phyloP scores from a whole-genome alignment of 2,797 vertebrate genomes.

The Neopelma chrysocephalum region DNA sequence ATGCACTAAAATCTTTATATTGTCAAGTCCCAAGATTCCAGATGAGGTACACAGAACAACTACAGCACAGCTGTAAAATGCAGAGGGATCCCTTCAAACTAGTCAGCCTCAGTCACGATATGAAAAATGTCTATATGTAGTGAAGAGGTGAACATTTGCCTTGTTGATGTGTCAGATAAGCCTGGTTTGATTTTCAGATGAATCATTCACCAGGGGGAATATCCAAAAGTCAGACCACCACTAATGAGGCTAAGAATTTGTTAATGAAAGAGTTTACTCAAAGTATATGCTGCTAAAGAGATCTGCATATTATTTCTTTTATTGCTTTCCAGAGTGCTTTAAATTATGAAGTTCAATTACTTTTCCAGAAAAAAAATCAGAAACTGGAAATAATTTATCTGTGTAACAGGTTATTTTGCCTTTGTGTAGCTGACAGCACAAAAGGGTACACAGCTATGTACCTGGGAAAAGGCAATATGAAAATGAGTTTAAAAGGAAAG shows the following conservation, averaged over 20 bases:
- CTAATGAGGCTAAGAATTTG: not conserved
- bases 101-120: not conserved
- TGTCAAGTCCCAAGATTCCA: not conserved
- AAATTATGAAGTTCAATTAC: not conserved
- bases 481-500: not conserved
- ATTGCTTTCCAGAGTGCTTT: not conserved
- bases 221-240: not conserved
- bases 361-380: not conserved
- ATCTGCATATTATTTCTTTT: not conserved
- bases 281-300: not conserved
- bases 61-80: not conserved
- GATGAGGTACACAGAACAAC: not conserved
- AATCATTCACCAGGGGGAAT: not conserved
- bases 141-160: not conserved
- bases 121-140: fast-evolving
- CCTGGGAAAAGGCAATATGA: not conserved
- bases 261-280: not conserved
- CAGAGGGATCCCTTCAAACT: not conserved
- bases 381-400: not conserved
- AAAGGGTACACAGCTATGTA: not conserved
- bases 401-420: not conserved
- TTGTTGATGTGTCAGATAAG: not conserved
- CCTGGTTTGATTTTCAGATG: not conserved
- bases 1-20: not conserved
- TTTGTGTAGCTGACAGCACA: not conserved